These are phyloP conservation scores for Pelvicachromis taeniatus DNA, from an alignment of 2,113 vertebrate species.

Conservation along the genomic window DNA sequence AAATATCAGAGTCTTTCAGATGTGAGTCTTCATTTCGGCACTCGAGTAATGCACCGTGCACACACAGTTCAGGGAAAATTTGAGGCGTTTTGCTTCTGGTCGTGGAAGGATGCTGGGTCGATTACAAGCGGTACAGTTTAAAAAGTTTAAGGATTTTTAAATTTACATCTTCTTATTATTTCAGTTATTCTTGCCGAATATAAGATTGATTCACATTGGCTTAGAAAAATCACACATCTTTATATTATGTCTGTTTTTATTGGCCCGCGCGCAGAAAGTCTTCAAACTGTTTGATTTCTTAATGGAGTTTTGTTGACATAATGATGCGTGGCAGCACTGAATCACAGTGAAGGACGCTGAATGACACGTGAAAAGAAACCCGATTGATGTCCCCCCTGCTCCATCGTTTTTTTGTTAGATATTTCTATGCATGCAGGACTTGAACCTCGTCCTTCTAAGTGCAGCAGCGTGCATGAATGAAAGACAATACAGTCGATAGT, in stretches of 20 bases:
- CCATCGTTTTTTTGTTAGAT: background rate
- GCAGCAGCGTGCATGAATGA: background rate
- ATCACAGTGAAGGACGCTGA: background rate
- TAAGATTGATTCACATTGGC: fast-evolving
- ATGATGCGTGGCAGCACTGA: background rate
- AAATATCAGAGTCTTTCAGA: fast-evolving
- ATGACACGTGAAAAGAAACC: background rate
- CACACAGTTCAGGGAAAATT: fast-evolving
- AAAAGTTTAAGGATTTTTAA: background rate
- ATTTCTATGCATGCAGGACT: background rate
- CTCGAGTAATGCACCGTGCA: fast-evolving
- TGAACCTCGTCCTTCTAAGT: background rate
- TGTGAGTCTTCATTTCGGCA: background rate
- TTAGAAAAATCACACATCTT: background rate
- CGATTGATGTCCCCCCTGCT: background rate
- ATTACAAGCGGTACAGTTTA: background rate
- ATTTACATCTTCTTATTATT: fast-evolving
- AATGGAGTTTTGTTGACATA: background rate
- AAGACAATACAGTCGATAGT: background rate
- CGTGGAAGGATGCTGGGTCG: fast-evolving
- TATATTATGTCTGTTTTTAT: fast-evolving
- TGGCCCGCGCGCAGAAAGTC: background rate
- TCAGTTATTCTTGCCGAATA: background rate
- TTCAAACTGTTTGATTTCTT: background rate
- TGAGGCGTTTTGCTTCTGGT: background rate